phyloP scores from a whole-genome alignment of 2,888 invertebrate species.

The Troilus luridus region DNA sequence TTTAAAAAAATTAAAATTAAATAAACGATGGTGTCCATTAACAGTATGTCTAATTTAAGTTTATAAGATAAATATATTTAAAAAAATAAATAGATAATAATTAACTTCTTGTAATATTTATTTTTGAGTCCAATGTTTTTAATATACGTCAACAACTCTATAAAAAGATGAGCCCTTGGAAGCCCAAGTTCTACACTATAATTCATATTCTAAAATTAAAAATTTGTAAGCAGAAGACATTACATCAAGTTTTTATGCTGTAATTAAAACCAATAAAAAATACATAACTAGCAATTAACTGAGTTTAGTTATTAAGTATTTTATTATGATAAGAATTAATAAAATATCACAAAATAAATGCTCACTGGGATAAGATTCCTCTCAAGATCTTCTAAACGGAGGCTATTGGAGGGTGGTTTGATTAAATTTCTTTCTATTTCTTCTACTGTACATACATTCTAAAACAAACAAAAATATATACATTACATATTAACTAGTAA shows the following conservation, averaged over 20 bases:
- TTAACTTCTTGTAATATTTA: too few species aligned
- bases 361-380: conserved; percentile 63
- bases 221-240: background rate
- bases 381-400: conserved; percentile 64
- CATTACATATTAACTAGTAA: background rate
- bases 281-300: background rate
- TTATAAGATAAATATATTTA: too few species aligned
- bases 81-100: too few species aligned
- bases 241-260: background rate
- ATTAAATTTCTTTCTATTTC: conserved; percentile 80
- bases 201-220: background rate
- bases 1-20: background rate
- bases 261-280: background rate
- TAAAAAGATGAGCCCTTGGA: background rate
- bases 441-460: conserved; percentile 81
- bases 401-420: conserved; percentile 67
- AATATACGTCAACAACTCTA: too few species aligned
- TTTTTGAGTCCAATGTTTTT: too few species aligned
- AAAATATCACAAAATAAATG: background rate
- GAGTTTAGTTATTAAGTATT: background rate
- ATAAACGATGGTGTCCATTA: background rate
- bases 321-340: background rate
- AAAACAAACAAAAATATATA: conserved; percentile 67
- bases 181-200: background rate
- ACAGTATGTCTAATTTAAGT: background rate